phyloP scores from a whole-genome alignment of 64 coral and sea anemone genomes.

The Montipora capricornis region DNA sequence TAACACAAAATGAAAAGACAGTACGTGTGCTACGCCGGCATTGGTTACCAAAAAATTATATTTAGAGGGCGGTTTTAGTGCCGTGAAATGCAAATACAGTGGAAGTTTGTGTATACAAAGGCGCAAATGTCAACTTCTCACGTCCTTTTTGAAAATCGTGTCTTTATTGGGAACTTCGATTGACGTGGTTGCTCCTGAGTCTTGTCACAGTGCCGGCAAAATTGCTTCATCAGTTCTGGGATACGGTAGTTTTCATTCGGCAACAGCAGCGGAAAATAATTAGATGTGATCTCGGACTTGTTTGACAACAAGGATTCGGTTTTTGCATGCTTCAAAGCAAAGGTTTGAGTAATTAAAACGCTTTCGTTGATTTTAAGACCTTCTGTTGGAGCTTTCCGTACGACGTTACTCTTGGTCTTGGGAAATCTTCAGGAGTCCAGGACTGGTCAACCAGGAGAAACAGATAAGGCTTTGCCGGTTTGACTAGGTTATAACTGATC shows the following conservation, averaged over 20 bases:
- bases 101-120: constrained; percentile 2
- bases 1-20: neutral
- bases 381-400: neutral
- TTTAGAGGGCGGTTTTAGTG: neutral
- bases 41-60: constrained; percentile 45
- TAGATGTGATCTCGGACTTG: neutral
- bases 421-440: neutral
- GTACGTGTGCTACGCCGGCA: neutral
- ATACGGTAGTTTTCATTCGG: neutral
- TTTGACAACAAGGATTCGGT: neutral
- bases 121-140: neutral
- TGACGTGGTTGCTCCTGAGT: constrained; percentile 15
- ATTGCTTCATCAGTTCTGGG: neutral
- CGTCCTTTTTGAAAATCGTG: neutral
- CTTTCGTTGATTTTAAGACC: neutral
- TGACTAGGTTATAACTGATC: no score
- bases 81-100: constrained; percentile 48
- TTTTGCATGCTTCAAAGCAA: neutral
- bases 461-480: neutral
- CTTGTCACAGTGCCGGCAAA: neutral
- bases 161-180: neutral
- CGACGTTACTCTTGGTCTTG: neutral
- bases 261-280: neutral
- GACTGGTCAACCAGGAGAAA: neutral
- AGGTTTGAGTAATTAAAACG: neutral